A percentile compares a stretch with the other conserved stretches of the same genome.
phyloP scores from a whole-genome alignment of 2,113 vertebrate species.

The Psittacara wagleri region DNA sequence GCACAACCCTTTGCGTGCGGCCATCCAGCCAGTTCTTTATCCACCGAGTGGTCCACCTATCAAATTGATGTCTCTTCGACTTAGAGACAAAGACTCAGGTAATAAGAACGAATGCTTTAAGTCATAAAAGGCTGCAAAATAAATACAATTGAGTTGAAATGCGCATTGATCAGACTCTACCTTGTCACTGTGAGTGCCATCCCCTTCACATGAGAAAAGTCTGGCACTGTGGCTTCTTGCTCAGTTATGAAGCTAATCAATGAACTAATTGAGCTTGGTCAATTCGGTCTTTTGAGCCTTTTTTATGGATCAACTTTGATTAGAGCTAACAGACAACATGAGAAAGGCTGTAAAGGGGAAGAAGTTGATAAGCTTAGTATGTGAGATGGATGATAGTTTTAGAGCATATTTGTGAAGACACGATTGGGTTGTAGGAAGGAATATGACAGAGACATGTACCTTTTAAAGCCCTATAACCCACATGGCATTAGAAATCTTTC shows the following conservation, averaged over 20 bases:
- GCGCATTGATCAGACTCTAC: neutral
- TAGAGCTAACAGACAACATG: constrained; percentile 8
- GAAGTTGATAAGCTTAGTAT: neutral
- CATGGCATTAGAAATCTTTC: neutral
- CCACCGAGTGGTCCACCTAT: no score
- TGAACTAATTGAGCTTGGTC: constrained; percentile 49
- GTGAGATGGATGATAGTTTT: neutral
- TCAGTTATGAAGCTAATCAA: constrained; percentile 38
- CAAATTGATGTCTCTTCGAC: no score
- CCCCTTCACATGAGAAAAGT: neutral
- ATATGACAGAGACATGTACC: neutral
- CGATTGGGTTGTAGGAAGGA: neutral
- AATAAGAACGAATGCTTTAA: neutral
- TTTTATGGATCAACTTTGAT: constrained; percentile 28
- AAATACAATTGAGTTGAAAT: neutral
- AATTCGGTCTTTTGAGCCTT: constrained; percentile 22
- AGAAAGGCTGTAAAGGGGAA: constrained; percentile 24
- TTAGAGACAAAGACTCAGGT: no score
- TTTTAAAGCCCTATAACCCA: neutral
- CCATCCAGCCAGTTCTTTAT: no score
- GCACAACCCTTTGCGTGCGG: no score
- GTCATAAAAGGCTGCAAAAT: neutral
- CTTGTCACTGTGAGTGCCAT: neutral
- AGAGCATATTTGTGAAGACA: neutral
- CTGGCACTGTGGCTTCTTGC: neutral